Evolutionary conservation across 2,113 vertebrate species (phyloP).

Genomic region (Brevimyrus niger): DNA sequence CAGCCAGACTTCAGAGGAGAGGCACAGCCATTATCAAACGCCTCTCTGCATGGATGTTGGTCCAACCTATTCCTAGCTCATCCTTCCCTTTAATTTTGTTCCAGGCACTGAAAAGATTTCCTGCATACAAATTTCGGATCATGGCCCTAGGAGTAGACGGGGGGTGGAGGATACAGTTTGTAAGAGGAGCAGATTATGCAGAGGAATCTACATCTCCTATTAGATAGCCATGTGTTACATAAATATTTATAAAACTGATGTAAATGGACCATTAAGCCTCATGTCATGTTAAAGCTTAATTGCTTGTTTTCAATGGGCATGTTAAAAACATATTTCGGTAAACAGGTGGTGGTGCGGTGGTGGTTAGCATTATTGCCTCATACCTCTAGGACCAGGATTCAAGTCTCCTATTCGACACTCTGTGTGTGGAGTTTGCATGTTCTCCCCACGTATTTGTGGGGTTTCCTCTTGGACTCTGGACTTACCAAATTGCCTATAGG

Average conservation of each 20-base stretch:
- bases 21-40: background rate
- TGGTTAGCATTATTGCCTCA: background rate
- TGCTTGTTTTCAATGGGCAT: background rate
- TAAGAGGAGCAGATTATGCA: background rate
- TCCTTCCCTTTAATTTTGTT: background rate
- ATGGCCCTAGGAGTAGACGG: background rate
- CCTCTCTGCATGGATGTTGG: background rate
- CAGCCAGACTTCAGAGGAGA: background rate
- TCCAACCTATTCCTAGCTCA: background rate
- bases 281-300: background rate
- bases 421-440: background rate
- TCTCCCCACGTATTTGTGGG: background rate
- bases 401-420: background rate
- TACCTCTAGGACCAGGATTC: background rate
- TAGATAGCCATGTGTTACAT: background rate
- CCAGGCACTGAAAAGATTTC: background rate
- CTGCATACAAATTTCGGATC: background rate
- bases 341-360: background rate
- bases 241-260: conserved; percentile 5
- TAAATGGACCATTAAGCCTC: background rate
- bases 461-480: background rate
- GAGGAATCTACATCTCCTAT: background rate
- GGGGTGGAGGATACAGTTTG: background rate
- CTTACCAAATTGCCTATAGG: background rate
- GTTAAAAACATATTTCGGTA: background rate